These are phyloP conservation scores for Pelosia muscerda DNA, from an alignment of 2,888 invertebrate species.

Conservation along the genomic window DNA sequence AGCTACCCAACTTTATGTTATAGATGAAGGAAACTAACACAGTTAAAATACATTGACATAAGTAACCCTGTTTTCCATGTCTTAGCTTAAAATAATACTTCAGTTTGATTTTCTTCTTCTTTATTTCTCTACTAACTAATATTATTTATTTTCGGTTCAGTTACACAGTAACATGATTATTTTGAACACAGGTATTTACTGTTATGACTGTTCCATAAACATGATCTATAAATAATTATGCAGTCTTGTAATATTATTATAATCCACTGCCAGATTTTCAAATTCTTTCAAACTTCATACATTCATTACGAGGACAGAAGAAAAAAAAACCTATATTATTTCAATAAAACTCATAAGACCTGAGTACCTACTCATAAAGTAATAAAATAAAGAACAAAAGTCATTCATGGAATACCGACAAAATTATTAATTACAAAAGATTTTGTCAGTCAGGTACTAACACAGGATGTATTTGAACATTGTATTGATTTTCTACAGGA, in stretches of 20 bases:
- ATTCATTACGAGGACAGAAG: not conserved
- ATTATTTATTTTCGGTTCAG: not conserved
- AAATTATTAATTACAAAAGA: constrained; percentile 15
- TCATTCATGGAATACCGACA: constrained; percentile 7
- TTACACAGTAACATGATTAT: not conserved
- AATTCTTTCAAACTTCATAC: too few species aligned
- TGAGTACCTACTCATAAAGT: not conserved
- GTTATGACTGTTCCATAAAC: not conserved
- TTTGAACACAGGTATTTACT: too few species aligned
- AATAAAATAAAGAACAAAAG: not conserved
- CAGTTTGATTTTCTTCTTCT: too few species aligned
- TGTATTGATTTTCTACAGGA: constrained; percentile 44
- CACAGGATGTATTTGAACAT: constrained; percentile 42
- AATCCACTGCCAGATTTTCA: too few species aligned
- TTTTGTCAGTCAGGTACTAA: constrained; percentile 13
- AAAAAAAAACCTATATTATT: not conserved
- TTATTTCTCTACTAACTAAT: too few species aligned
- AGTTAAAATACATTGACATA: not conserved
- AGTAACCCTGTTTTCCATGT: too few species aligned
- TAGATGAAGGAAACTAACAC: not conserved
- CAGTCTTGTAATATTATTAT: too few species aligned
- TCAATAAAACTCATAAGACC: not conserved
- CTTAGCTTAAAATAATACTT: too few species aligned
- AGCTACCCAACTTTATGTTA: not conserved
- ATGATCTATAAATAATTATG: too few species aligned